Evolutionary conservation across 2,888 invertebrate species (phyloP), one percentile per base, ranked within the genome.

Genomic region (Spialia ferax): DNA sequence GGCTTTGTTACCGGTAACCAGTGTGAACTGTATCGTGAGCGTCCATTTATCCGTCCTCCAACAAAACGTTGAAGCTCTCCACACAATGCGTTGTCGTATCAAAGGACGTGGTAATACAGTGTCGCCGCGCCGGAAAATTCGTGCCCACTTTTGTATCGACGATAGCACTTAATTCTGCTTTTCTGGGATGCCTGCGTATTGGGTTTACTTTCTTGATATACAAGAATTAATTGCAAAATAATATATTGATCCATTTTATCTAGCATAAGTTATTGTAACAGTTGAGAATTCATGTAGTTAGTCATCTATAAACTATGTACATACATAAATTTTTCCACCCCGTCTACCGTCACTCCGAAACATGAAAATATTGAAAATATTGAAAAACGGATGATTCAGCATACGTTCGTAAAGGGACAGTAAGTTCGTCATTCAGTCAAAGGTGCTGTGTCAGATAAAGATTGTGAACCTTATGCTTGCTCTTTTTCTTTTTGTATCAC

Each of bases 101-200:
- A 57, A 64, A 64, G 50, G 35, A 56, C 48, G 64, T 50, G 50
- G 50, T 57, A 50, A 57, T 64, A 22, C 56, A 64, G 32, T 64
- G 23, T 48, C 45, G 32, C 56, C 38, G 29, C 45, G 38, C 23
- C 54, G 42, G 63, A 63, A 63, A 63, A 42, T 55, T 55, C 38
- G 50, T 45, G 10, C 18, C 18, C 23, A 18, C 52, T 52, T 11
- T n/a, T 20, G 38, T 38, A 29, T 42, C 42, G 18, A 11, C 22
- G 55, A 32, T 56, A 32, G 45, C 55, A 56, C 55, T 55, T 55
- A 45, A 26, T 35, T 26, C 26, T 50, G 32, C 48, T 50, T 29
- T n/a, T 10, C 45, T 45, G 13, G 22, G 23, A 10, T 18, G 3
- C 20, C 15, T 45, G 45, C 20, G 4, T 18, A 5, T 42, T 38